Evolutionary conservation across 2,888 invertebrate species (phyloP).

Genomic region (Aplocera efformata): DNA sequence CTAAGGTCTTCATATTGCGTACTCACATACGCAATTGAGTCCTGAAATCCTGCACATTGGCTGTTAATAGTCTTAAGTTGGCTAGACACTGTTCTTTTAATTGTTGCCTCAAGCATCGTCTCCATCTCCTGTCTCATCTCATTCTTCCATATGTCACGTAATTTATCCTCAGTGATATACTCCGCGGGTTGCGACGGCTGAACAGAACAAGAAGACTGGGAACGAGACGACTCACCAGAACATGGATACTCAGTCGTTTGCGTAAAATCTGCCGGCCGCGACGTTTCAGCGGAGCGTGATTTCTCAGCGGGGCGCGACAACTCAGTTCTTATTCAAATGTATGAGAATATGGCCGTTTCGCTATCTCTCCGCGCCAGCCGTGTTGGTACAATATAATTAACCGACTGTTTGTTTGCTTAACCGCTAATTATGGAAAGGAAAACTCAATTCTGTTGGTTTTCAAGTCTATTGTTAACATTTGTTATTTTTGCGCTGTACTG

Average conservation of each 20-base stretch:
- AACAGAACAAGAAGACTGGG: too few species aligned
- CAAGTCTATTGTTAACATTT: too few species aligned
- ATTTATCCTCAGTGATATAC: slow-evolving; percentile 1
- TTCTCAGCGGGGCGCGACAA: too few species aligned
- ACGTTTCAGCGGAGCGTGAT: too few species aligned
- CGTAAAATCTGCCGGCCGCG: too few species aligned
- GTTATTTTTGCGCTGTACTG: too few species aligned
- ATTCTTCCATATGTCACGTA: slow-evolving; percentile 1
- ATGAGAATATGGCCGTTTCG: background rate
- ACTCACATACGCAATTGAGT: too few species aligned
- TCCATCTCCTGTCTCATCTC: slow-evolving; percentile 4
- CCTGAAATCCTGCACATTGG: too few species aligned
- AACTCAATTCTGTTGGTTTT: background rate
- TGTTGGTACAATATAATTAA: background rate
- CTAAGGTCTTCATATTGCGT: slow-evolving; percentile 2
- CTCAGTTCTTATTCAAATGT: too few species aligned
- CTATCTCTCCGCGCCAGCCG: background rate
- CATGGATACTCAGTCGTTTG: too few species aligned
- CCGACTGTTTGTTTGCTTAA: background rate
- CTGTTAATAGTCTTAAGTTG: too few species aligned
- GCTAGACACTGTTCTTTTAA: slow-evolving; percentile 4
- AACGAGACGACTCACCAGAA: too few species aligned
- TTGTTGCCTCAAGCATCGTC: slow-evolving; percentile 2
- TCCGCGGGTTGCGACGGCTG: background rate
- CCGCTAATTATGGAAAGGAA: background rate